phyloP scores from a whole-genome alignment of 2,113 vertebrate genomes.

The Vireo altiloquus region DNA sequence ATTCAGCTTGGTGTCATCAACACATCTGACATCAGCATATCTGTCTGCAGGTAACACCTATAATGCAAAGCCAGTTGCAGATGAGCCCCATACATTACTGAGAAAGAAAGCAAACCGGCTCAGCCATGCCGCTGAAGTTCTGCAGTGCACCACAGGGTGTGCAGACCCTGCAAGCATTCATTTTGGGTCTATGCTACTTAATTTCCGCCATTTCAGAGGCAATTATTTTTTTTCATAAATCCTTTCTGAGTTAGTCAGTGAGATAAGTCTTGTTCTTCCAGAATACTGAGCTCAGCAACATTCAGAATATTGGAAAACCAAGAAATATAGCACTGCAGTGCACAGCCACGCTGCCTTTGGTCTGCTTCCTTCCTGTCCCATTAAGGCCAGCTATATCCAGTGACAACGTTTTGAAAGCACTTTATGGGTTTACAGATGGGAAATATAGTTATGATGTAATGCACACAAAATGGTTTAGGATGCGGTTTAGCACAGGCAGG shows the following conservation, averaged over 20 bases:
- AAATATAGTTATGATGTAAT: neutral
- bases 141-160: neutral
- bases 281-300: slow-evolving; percentile 33
- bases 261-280: neutral
- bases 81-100: neutral
- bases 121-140: neutral
- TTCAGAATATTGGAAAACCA: neutral
- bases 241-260: neutral
- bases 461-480: neutral
- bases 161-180: neutral
- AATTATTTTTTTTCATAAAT: neutral
- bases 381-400: neutral
- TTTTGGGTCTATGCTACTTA: neutral
- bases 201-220: neutral
- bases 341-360: neutral
- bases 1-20: neutral
- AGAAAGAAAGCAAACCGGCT: neutral
- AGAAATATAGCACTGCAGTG: slow-evolving; percentile 24
- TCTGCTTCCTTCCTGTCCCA: neutral
- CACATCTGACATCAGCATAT: neutral
- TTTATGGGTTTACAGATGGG: neutral
- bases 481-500: neutral
- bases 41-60: neutral
- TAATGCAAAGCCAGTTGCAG: neutral
- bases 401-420: neutral